Base-by-base conservation (phyloP, 2,797 vertebrate genomes). In the Coracias cyanogaster region DNA sequence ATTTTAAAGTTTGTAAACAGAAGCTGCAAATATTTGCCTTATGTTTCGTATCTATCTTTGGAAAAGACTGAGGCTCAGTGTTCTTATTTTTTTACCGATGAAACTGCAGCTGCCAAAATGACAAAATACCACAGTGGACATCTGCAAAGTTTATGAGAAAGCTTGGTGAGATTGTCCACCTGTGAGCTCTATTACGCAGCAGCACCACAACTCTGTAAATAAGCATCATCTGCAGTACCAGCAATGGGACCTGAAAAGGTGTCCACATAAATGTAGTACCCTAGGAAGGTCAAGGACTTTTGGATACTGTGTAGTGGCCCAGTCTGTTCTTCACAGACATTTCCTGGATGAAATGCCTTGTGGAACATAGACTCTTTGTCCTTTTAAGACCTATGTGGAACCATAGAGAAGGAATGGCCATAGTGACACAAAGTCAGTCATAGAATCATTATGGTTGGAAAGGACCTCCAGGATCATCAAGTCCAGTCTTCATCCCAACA, bases 1-100 rank as follows among this genome's bases (percentile, higher is more conserved):
- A 77, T 88, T 89, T 86, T 37, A 81, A 88, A 72, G 20, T 12
- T 26, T 66, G 58, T 72, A 94, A 95, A 72, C 54, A 84, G 66
- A 89, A 93, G 60, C 54, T 89, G 43, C 37, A 90, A 25, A 21
- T 31, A 33, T 91, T 93, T 87, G 49, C 41, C 60, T 77, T 52
- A 28, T 39, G 35, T 45, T 90, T 74, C 29, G 10, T 14, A 48
- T 25, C 21, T 6, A 2, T 49, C 33, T 82, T 70, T 49, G 45
- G 45, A 60, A 66, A 60, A 80, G 25, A 16, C 81, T 28, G 41
- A 74, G 49, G 24, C n/a, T 33, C 31, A 4, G 26, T 15, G 14
- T 58, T 61, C 45, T 54, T 29, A 2, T 54, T 81, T 86, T 72
- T 37, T 74, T 62, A 19, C 24, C 14, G 45, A n/a, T 78, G 25